Base-by-base conservation (phyloP, 1,140 invertebrate genomes). In the Dendrolimus kikuchii region DNA sequence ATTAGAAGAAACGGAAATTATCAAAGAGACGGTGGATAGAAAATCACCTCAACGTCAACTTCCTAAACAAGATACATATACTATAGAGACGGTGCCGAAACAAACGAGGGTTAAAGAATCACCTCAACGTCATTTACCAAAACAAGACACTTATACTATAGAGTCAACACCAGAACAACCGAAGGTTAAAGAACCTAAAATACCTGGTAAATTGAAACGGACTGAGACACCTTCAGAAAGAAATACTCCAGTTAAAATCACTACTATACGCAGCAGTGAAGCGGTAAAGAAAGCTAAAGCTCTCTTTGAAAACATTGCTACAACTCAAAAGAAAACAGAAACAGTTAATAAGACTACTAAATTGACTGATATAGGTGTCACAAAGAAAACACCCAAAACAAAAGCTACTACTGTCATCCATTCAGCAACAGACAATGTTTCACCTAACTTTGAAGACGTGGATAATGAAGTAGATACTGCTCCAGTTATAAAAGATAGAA, bases 281-380 rank as follows among this genome's bases (percentile, higher is more conserved):
- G 89, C 89, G 42, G 91, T 93, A 0, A 88, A 89, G 52, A 91
- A 91, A 74, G 91, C 91, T 0, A 92, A 91, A 77, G 89, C 87
- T 40, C 67, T 93, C 8, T 93, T 92, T 81, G 92, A 93, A 81
- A 90, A 88, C 45, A 90, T 89, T 63, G 89, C 90, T 46, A 85
- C 83, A 5, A 73, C 74, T 7, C 74, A 76, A 10, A 71, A 78
- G 57, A 81, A 80, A 52, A 60, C 68, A 8, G 76, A 82, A 38
- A 54, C 52, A 4, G 63, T 49, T 7, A 57, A 57, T 41, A 80
- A 78, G 49, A 53, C 64, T 48, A 71, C 81, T 6, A 87, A 87
- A 59, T 62, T 85, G 10, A 80, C 77, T 5, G 82, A 88, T 57
- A 86, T 83, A 40, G 76, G 74, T 49, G 73, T 79, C 7, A 69